Base-by-base conservation (phyloP, 2,888 invertebrate genomes). In the Hipparchia sbordonii region DNA sequence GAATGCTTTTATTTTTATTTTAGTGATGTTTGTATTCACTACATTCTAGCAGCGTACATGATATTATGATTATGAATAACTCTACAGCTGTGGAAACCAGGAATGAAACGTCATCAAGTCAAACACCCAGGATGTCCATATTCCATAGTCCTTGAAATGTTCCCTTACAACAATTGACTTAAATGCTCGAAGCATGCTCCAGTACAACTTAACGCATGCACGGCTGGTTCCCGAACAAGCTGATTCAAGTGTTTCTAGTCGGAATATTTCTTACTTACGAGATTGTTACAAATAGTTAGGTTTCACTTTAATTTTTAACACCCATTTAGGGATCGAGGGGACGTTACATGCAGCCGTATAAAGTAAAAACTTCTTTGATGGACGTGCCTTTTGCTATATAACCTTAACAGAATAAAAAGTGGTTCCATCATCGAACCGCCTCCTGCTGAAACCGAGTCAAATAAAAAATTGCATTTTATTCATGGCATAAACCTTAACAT, bases 401-500 rank as follows among this genome's bases (percentile, higher is more conserved):
- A 72, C 75, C 72, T 70, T 62, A 65, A 72, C 66, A 70, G 61
- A 72, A 75, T 74, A 89, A 89, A 88, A 89, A 87, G 82, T 77
- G 75, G 84, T 83, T 79, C 78, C 78, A 81, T 83, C 84, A 77
- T 79, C 77, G 77, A 78, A 77, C 81, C 79, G 79, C 81, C 79
- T 81, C 79, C 80, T 79, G 80, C 52, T 60, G 61, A 13, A 69
- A 81, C 76, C 77, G 81, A 80, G 80, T 79, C 82, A 77, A 84
- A 86, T 84, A 92, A 92, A 92, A 93, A 92, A 89, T 80, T 82
- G 82, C 82, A 90, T 89, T 90, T 91, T 92, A 92, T 92, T 91
- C 91, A 90, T 89, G 87, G 84, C 86, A 88, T 86, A 89, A 90
- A 90, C 89, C 85, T 91, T 90, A 90, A 92, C 92, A 92, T 92